A percentile compares a stretch with the other conserved stretches of the same genome.
Evolutionary conservation across 1,140 invertebrate species (phyloP).

Genomic region (Ectropis grisescens): DNA sequence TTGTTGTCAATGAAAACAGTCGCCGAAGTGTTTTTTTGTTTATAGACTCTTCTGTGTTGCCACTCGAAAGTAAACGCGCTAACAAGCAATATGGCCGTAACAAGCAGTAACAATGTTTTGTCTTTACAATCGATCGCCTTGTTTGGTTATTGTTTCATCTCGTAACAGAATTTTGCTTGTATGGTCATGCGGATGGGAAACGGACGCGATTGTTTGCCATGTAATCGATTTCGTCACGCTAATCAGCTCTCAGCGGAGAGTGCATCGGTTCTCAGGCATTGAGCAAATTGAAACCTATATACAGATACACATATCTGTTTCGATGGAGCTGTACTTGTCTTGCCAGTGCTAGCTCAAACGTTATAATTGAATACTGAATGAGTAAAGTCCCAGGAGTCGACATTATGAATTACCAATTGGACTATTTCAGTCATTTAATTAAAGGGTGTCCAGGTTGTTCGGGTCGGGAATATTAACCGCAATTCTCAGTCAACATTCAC

Average conservation of each 20-base stretch:
- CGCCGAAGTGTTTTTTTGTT: conserved; percentile 65
- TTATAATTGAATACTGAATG: too few species aligned
- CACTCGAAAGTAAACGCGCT: conserved; percentile 63
- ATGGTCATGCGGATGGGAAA: too few species aligned
- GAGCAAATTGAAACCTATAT: too few species aligned
- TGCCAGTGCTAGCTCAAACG: too few species aligned
- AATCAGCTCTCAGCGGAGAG: too few species aligned
- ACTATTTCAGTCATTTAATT: conserved; percentile 66
- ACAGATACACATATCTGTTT: too few species aligned
- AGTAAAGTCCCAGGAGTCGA: too few species aligned
- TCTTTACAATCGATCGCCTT: conserved; percentile 44
- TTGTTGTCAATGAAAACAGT: conserved; percentile 68
- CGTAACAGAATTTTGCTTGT: too few species aligned
- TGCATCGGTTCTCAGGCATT: too few species aligned
- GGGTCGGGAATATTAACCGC: conserved; percentile 66
- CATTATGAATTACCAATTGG: conserved; percentile 39
- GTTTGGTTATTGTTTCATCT: conserved; percentile 18
- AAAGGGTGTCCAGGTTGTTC: conserved; percentile 49
- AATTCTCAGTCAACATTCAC: conserved; percentile 68
- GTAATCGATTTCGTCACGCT: too few species aligned
- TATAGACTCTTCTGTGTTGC: conserved; percentile 64
- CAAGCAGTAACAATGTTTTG: conserved; percentile 57
- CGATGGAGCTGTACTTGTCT: too few species aligned
- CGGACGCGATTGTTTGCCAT: too few species aligned
- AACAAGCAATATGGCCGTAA: conserved; percentile 59